These are phyloP conservation scores for Discoglossus pictus DNA, from an alignment of 2,797 vertebrate species.

Conservation along the genomic window DNA sequence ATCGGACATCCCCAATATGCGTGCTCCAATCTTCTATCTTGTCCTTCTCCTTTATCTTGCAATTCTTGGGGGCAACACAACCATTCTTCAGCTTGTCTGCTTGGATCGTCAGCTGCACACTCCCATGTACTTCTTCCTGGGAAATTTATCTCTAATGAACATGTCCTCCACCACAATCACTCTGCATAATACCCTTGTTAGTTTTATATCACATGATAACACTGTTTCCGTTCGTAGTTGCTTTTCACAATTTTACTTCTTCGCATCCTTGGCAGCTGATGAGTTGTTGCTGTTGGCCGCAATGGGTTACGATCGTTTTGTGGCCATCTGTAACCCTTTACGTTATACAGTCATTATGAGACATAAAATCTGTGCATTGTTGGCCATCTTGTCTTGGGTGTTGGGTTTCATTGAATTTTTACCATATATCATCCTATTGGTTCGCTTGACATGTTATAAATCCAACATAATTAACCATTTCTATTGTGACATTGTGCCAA, in stretches of 20 bases:
- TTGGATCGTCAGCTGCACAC: not conserved
- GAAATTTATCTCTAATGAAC: constrained; percentile 30
- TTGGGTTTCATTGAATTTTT: no score
- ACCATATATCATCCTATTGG: no score
- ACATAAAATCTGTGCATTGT: not conserved
- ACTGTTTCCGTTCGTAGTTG: constrained; percentile 20
- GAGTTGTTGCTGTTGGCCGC: constrained; percentile 19
- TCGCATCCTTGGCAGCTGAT: constrained; percentile 7
- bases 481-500: no score
- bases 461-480: no score
- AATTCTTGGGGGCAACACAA: no score
- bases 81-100: no score
- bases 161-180: constrained; percentile 22
- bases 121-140: constrained; percentile 39
- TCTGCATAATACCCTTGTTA: constrained; percentile 26
- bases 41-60: no score
- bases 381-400: constrained; percentile 26
- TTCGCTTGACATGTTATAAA: no score
- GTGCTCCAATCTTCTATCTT: no score
- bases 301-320: constrained; percentile 37
- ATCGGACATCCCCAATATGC: no score
- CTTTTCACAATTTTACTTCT: constrained; percentile 30
- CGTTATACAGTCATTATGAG: constrained; percentile 9
- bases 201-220: constrained; percentile 6
- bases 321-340: constrained; percentile 35